Conservation (phyloP, 1,140 invertebrate species). For the Sycobia sp. region DNA sequence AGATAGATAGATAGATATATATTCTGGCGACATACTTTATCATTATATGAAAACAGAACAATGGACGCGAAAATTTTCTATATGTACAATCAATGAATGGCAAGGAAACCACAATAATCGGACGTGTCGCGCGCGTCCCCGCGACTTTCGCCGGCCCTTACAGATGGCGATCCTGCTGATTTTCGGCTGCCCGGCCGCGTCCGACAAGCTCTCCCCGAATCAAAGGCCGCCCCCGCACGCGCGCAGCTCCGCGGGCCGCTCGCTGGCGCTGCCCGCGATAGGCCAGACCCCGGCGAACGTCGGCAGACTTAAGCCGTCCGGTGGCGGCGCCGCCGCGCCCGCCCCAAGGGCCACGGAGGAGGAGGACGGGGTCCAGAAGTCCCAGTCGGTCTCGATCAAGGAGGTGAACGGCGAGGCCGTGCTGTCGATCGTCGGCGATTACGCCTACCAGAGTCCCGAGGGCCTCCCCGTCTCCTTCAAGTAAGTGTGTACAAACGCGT, state of each 20-base stretch:
- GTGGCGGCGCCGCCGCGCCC: constrained; percentile 40
- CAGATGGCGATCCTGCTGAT: too few species aligned
- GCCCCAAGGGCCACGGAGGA: neutral
- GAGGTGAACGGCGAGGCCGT: constrained; percentile 51
- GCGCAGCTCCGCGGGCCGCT: constrained; percentile 45
- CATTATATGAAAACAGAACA: too few species aligned
- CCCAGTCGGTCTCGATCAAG: constrained; percentile 50
- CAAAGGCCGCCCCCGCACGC: constrained; percentile 54
- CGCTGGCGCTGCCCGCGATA: constrained; percentile 42
- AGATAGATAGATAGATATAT: too few species aligned
- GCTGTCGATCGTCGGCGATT: constrained; percentile 50
- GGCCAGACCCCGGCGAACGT: constrained; percentile 29
- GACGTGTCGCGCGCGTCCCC: too few species aligned
- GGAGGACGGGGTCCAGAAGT: constrained; percentile 46
- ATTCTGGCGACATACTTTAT: too few species aligned
- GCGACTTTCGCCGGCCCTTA: too few species aligned
- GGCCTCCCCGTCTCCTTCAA: constrained; percentile 55
- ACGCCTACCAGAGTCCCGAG: constrained; percentile 55
- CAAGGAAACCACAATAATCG: too few species aligned
- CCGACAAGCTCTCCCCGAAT: constrained; percentile 49
- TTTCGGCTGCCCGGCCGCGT: constrained; percentile 13
- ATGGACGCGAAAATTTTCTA: too few species aligned
- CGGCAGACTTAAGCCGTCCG: constrained; percentile 41
- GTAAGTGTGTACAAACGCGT: too few species aligned
- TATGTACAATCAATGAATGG: too few species aligned